Conservation (phyloP, 2,797 vertebrate species). For the Schizopygopsis malacanthus region DNA sequence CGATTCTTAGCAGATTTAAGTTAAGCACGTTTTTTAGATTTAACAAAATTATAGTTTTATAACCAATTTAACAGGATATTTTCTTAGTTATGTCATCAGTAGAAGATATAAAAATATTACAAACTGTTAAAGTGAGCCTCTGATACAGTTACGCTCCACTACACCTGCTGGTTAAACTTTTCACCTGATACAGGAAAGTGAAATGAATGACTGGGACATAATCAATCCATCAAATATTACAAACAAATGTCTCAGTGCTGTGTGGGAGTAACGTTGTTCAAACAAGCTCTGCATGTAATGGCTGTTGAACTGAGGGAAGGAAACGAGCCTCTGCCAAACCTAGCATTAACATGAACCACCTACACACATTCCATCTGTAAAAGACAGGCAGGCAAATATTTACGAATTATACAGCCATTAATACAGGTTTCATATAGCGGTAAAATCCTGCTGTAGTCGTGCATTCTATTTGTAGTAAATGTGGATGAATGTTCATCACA, state of each 20-base stretch:
- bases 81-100: no score
- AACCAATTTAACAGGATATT: no score
- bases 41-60: no score
- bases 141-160: not conserved
- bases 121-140: not conserved
- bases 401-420: not conserved
- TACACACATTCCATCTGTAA: slow-evolving; percentile 61
- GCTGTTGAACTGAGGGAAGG: slow-evolving; percentile 1
- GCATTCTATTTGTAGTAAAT: not conserved
- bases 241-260: not conserved
- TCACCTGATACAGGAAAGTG: not conserved
- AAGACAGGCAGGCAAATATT: slow-evolving; percentile 21
- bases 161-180: not conserved
- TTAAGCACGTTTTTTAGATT: not conserved
- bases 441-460: not conserved
- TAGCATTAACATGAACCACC: slow-evolving; percentile 50
- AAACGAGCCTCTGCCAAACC: slow-evolving; percentile 18
- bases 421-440: not conserved
- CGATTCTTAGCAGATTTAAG: not conserved
- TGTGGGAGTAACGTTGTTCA: slow-evolving; percentile 14
- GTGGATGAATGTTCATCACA: not conserved
- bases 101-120: not conserved
- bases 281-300: slow-evolving; percentile 8
- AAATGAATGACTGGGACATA: not conserved
- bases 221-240: not conserved